Evolutionary conservation across 2,888 invertebrate species (phyloP), one percentile per base, ranked within the genome.

Genomic region (Lasioglossum vierecki): DNA sequence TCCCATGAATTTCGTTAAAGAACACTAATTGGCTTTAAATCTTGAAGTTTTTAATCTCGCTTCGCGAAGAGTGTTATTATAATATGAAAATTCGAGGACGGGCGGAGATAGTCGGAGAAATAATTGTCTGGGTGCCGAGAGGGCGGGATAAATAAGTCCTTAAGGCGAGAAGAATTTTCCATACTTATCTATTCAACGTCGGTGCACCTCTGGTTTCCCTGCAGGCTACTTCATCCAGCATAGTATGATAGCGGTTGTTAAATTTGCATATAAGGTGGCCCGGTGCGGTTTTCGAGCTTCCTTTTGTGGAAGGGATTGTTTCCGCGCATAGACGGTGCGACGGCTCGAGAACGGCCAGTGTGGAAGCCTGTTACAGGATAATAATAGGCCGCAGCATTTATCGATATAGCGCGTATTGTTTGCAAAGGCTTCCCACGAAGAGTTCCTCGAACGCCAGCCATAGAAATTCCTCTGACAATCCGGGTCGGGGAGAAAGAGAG

Each of bases 231-330:
- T 86, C 82, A 80, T 85, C 71, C 75, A 60, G 26, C 70, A 46
- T 5, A 11, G 44, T 70, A 81, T 75, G 82, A 81, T 76, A 74
- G 77, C 76, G 75, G 70, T 71, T 72, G 84, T 89, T 78, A 73
- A 84, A 89, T 89, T 89, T 89, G 88, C 89, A 89, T 89, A 88
- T 76, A 89, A 89, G 89, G 84, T 84, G 86, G 80, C 79, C 76
- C 80, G 76, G 70, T 46, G 80, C 74, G 79, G 76, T 88, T 86
- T 84, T 78, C 84, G 46, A 74, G 77, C 83, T 89, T 81, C 84
- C 79, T 84, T 83, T 81, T 53, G 78, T 71, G 41, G 26, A 83
- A 70, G 68, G 77, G 71, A 84, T 84, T 81, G 80, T 87, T 80
- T 79, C 73, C 73, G 44, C 82, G 44, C 76, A 53, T 76, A 78